Evolutionary conservation across 2,113 vertebrate genomes (phyloP).

Genomic region (Trogon surrucura): DNA sequence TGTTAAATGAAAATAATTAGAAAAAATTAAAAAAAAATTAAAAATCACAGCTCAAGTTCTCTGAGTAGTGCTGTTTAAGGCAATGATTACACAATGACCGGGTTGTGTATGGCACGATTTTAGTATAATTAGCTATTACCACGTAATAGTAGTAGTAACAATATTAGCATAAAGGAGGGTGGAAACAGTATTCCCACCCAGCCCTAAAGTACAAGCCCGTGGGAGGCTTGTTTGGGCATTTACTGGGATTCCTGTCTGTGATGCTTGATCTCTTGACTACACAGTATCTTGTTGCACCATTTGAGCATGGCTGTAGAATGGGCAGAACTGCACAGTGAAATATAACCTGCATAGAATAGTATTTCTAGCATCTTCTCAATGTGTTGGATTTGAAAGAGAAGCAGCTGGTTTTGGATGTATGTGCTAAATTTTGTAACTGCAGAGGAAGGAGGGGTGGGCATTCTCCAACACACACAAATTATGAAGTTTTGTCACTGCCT

Average conservation of each 20-base stretch:
- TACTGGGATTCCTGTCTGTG: background rate
- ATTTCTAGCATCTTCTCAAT: slow-evolving; percentile 26
- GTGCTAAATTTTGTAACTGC: background rate
- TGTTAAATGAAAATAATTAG: background rate
- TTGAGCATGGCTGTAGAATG: slow-evolving; percentile 3
- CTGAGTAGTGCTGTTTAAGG: background rate
- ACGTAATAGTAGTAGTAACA: background rate
- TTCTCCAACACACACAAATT: background rate
- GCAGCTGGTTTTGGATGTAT: background rate
- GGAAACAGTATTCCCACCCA: background rate
- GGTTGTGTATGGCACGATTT: background rate
- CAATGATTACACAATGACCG: background rate
- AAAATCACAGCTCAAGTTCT: background rate
- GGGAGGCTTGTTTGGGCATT: slow-evolving; percentile 34
- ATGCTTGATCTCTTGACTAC: background rate
- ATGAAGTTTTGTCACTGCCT: background rate
- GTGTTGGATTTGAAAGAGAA: background rate
- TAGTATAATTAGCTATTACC: background rate
- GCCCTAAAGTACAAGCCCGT: slow-evolving; percentile 14
- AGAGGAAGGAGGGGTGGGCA: background rate
- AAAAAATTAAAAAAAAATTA: too few species aligned
- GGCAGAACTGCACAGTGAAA: background rate
- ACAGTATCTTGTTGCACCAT: slow-evolving; percentile 21
- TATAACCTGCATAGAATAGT: background rate
- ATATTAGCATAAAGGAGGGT: slow-evolving; percentile 1